Evolutionary conservation across 2,113 vertebrate genomes (phyloP), one percentile per base, ranked within the genome.

Genomic region (Malaclemys terrapin): DNA sequence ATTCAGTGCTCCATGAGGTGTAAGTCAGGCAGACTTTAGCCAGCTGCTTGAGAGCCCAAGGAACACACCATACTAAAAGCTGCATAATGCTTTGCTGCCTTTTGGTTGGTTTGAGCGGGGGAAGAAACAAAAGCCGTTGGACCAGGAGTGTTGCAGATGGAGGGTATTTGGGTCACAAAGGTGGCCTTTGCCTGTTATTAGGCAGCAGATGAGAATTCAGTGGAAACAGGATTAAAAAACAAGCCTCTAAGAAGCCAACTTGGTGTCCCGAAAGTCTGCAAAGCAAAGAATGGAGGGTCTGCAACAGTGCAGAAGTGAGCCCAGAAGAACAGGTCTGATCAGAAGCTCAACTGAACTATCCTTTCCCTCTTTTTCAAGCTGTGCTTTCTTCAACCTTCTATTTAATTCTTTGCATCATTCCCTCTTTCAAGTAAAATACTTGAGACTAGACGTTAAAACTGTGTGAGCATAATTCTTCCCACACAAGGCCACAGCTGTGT

Each of bases 71-170:
- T 82, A 82, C 25, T 79, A 50, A 79, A 31, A 31, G 8, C 14
- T 50, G 27, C 8, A 29, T 35, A 80, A 50, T 31, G 45, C 78
- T 31, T 88, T 90, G 88, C 53, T 93, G 81, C 24, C 38, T 90
- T 87, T 82, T 62, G 22, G 89, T 88, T 91, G 78, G 87, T 91
- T 1, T 57, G 8, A 9, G 17, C 59, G 72, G 90, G 82, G 22
- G 90, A 83, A 95, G 96, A 93, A 97, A 65, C 3, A 79, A 90
- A 96, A 47, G 22, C 91, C 93, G 47, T 80, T 52, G 76, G 25
- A 45, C 69, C 86, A 84, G 82, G 5, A 87, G 87, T 1, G 0
- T 59, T 92, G 80, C 87, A 38, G 17, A 72, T 94, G 81, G 81
- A 95, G 89, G 31, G 10, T 7, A 88, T 19, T 88, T 27, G 82